phyloP scores from a whole-genome alignment of 2,888 invertebrate species.

The Chydorus sphaericus region DNA sequence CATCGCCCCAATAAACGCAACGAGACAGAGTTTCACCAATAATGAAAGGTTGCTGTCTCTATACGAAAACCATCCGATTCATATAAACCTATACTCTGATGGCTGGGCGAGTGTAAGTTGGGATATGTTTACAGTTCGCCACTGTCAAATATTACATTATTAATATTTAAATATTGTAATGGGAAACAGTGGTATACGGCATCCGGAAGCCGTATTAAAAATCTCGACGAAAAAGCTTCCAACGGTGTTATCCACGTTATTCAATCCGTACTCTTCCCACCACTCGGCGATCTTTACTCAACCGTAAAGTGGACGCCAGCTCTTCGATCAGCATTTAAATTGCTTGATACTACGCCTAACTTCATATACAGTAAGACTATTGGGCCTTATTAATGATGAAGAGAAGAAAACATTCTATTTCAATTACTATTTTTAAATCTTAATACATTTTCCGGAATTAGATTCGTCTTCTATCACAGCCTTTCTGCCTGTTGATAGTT shows the following conservation, averaged over 20 bases:
- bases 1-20: slow-evolving; percentile 17
- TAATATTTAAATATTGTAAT: too few relatives aligned
- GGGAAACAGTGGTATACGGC: slow-evolving; percentile 19
- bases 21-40: slow-evolving; percentile 16
- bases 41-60: slow-evolving; percentile 18
- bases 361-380: too few relatives aligned
- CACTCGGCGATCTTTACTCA: slow-evolving; percentile 18
- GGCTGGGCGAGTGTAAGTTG: slow-evolving; percentile 17
- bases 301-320: slow-evolving; percentile 17
- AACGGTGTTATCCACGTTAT: slow-evolving; percentile 19
- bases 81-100: slow-evolving; percentile 18
- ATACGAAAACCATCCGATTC: slow-evolving; percentile 17
- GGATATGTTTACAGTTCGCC: too few relatives aligned
- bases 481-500: not conserved
- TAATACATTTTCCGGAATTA: not conserved
- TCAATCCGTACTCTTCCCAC: slow-evolving; percentile 18
- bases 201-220: slow-evolving; percentile 17
- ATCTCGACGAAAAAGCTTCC: slow-evolving; percentile 17
- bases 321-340: not conserved
- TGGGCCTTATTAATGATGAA: too few relatives aligned
- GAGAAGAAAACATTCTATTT: too few relatives aligned
- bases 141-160: too few relatives aligned
- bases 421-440: too few relatives aligned
- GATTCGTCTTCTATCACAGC: not conserved
- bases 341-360: too few relatives aligned